Conservation (phyloP, 1,140 invertebrate genomes). For the Drosophila santomea region DNA sequence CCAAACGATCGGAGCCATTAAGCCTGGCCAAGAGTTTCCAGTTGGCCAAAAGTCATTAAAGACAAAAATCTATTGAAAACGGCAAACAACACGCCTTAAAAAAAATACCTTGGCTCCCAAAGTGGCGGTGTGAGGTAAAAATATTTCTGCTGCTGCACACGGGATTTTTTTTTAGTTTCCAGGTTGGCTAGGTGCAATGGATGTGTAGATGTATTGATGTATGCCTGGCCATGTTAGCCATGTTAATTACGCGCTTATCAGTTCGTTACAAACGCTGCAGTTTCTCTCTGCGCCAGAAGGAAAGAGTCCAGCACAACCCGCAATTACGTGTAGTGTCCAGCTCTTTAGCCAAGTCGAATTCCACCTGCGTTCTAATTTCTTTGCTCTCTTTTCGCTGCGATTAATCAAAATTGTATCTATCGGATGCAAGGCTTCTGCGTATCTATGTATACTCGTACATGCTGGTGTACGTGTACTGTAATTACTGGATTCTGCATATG, state of each 20-base stretch:
- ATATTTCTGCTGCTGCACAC: constrained; percentile 37
- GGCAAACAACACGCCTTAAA: constrained; percentile 70
- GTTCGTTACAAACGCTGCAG: constrained; percentile 61
- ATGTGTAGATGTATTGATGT: constrained; percentile 10
- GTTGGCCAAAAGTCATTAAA: constrained; percentile 76
- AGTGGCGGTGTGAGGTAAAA: constrained; percentile 10
- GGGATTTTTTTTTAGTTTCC: constrained; percentile 20
- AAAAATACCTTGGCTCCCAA: constrained; percentile 55
- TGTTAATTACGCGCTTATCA: constrained; percentile 79
- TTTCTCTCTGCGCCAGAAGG: constrained; percentile 10
- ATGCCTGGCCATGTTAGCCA: background rate
- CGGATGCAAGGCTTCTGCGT: constrained; percentile 48
- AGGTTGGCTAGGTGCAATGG: constrained; percentile 29
- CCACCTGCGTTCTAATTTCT: constrained; percentile 45
- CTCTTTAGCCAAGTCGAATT: constrained; percentile 18
- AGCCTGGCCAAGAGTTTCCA: constrained; percentile 38
- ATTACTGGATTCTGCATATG: constrained; percentile 54
- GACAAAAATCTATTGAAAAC: constrained; percentile 78
- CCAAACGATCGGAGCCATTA: constrained; percentile 69
- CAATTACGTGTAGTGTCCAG: constrained; percentile 31
- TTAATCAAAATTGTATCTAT: constrained; percentile 63
- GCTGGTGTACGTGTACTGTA: constrained; percentile 12
- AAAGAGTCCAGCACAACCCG: constrained; percentile 3
- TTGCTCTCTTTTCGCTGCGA: constrained; percentile 35
- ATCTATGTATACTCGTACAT: too few relatives aligned